phyloP scores from a whole-genome alignment of 2,113 vertebrate genomes.

The Zootoca vivipara region DNA sequence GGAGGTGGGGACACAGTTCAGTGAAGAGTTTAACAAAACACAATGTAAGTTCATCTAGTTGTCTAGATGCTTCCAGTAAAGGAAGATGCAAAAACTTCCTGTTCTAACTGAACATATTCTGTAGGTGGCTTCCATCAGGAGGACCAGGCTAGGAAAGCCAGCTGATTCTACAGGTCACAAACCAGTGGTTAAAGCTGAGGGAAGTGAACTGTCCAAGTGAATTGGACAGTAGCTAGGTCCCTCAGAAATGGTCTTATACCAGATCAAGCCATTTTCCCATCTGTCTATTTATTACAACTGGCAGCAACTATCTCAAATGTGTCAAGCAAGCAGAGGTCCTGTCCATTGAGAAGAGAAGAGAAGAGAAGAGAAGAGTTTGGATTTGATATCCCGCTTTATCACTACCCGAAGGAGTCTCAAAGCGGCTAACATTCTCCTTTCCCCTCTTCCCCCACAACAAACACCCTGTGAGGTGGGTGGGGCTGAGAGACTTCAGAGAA shows the following conservation, averaged over 20 bases:
- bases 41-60: background rate
- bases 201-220: constrained; percentile 36
- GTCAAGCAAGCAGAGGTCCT: background rate
- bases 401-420: too few relatives aligned
- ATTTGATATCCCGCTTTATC: too few relatives aligned
- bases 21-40: constrained; percentile 30
- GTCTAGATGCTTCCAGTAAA: constrained; percentile 27
- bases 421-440: too few relatives aligned
- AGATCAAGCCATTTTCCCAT: background rate
- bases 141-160: background rate
- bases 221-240: constrained; percentile 20
- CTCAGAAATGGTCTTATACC: background rate
- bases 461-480: too few relatives aligned
- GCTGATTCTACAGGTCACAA: constrained; percentile 26
- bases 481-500: too few relatives aligned
- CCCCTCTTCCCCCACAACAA: too few relatives aligned
- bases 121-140: constrained; percentile 1
- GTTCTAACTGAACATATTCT: constrained; percentile 25
- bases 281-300: background rate
- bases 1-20: constrained; percentile 50
- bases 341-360: too few relatives aligned
- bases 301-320: background rate
- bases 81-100: constrained; percentile 55
- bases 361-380: too few relatives aligned
- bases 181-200: constrained; percentile 39